A percentile compares a stretch with the other conserved stretches of the same genome.
phyloP scores from a whole-genome alignment of 2,113 vertebrate genomes.

The Zingel zingel region DNA sequence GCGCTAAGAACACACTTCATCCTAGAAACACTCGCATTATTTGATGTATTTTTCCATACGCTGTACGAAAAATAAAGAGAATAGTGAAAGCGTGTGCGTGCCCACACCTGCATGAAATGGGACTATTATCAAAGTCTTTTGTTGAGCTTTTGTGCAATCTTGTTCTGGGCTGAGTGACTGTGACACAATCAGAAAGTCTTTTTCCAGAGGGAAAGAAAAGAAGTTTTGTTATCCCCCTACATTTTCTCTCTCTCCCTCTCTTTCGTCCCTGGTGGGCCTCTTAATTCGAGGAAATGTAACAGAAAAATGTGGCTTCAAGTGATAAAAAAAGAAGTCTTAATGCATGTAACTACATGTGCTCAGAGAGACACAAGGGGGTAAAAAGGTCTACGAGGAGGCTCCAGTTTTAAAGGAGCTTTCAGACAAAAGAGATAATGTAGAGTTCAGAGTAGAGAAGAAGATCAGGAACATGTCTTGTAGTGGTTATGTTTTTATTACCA shows the following conservation, averaged over 20 bases:
- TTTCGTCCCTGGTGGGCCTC: neutral
- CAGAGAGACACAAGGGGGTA: neutral
- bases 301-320: conserved; percentile 48
- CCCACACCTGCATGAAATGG: conserved; percentile 62
- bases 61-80: conserved; percentile 12
- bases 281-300: conserved; percentile 31
- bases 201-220: conserved; percentile 38
- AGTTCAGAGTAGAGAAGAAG: neutral
- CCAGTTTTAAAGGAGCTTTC: conserved; percentile 11
- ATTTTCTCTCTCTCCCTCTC: neutral
- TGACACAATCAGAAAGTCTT: conserved; percentile 49
- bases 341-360: conserved; percentile 40
- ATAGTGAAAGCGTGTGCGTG: conserved; percentile 7
- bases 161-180: conserved; percentile 49
- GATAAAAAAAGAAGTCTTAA: neutral
- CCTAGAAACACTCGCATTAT: neutral
- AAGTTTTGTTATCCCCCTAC: conserved; percentile 24
- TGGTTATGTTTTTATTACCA: neutral
- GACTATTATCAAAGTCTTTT: conserved; percentile 26
- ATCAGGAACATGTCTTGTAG: neutral
- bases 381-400: conserved; percentile 26
- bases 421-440: conserved; percentile 5
- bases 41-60: conserved; percentile 26
- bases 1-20: conserved; percentile 26
- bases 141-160: conserved; percentile 37